Percentiles rank a stretch among this genome's conserved stretches.
Conservation (phyloP, 2,113 vertebrate genomes). For the Ancistrus triradiatus region DNA sequence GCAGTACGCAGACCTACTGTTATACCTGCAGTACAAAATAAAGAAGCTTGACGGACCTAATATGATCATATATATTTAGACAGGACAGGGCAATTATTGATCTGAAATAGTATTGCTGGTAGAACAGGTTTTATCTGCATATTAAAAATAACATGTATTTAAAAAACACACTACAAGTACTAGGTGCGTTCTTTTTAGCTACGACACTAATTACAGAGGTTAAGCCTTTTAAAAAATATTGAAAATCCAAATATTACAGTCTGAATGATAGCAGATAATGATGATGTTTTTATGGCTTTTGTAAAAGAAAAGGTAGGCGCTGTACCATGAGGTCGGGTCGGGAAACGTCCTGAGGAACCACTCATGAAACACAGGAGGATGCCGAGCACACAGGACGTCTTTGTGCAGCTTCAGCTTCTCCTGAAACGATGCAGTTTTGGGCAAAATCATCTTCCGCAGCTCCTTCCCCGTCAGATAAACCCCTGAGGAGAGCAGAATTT, state of each 20-base stretch:
- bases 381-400: slow-evolving; percentile 86
- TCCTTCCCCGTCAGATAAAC: slow-evolving; percentile 90
- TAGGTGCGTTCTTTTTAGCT: no score
- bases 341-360: slow-evolving; percentile 96
- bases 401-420: slow-evolving; percentile 89
- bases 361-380: slow-evolving; percentile 89
- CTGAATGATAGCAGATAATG: no score
- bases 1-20: slow-evolving; percentile 91
- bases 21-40: slow-evolving; percentile 76
- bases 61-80: no score
- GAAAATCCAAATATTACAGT: no score
- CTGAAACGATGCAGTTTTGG: slow-evolving; percentile 79
- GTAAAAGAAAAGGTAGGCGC: slow-evolving; percentile 1
- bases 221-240: no score
- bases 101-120: no score
- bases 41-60: no score
- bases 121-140: no score
- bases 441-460: slow-evolving; percentile 86
- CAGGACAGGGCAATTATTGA: no score
- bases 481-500: slow-evolving; percentile 62
- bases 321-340: slow-evolving; percentile 91
- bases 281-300: no score
- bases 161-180: background rate
- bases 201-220: no score
- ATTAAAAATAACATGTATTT: no score